These are phyloP conservation scores for Drosophila mayri DNA, from an alignment of 1,140 invertebrate species.

Conservation along the genomic window DNA sequence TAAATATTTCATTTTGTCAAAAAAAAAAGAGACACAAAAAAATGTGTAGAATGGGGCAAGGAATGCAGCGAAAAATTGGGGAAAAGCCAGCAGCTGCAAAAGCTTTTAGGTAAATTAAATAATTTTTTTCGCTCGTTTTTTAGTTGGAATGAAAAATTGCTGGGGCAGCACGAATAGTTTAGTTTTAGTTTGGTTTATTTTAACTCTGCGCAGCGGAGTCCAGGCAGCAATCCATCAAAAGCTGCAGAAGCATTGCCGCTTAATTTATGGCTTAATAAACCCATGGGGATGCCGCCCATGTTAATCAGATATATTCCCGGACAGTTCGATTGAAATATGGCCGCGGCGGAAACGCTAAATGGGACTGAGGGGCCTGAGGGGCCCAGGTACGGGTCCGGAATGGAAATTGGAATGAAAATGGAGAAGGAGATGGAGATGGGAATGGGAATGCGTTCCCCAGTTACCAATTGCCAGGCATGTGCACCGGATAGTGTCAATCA, in stretches of 20 bases:
- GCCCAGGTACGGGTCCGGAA: conserved; percentile 6
- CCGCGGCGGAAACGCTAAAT: conserved; percentile 72
- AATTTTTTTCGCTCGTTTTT: conserved; percentile 55
- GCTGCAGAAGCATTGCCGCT: conserved; percentile 40
- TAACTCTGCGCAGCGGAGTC: neutral
- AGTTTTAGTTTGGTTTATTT: conserved; percentile 33
- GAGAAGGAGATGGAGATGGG: conserved; percentile 7
- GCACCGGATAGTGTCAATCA: conserved; percentile 80
- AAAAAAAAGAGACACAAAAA: conserved; percentile 5
- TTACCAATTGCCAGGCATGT: conserved; percentile 29
- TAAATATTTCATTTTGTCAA: conserved; percentile 76
- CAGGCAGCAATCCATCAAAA: conserved; percentile 40
- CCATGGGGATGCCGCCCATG: conserved; percentile 18
- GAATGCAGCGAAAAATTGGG: conserved; percentile 53
- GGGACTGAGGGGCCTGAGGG: conserved; percentile 20
- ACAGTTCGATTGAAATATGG: conserved; percentile 64
- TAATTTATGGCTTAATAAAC: conserved; percentile 51
- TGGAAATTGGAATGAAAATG: conserved; percentile 14
- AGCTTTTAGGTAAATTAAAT: conserved; percentile 81
- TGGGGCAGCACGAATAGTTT: conserved; percentile 39
- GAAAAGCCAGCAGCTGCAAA: conserved; percentile 43
- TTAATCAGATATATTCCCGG: conserved; percentile 40
- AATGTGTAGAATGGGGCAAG: conserved; percentile 17
- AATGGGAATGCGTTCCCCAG: conserved; percentile 29
- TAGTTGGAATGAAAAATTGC: conserved; percentile 21